Evolutionary conservation across 2,888 invertebrate species (phyloP), one percentile per base, ranked within the genome.

Genomic region (Urechis unicinctus): DNA sequence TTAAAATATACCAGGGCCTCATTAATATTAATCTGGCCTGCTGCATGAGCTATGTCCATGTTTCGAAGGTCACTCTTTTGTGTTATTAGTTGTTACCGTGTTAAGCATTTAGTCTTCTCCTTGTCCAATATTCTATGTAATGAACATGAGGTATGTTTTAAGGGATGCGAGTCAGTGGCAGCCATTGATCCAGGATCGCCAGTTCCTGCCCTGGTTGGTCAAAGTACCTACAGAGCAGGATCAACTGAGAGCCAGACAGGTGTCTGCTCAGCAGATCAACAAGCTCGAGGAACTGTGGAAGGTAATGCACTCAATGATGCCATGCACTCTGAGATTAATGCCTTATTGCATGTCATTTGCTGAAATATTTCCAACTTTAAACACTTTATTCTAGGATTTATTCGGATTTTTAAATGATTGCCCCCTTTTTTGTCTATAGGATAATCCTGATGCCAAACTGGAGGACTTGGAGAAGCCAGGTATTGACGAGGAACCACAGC

Each of bases 281-380:
- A 94, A 95, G 69, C 83, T 99, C 36, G 98, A 99, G 80, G 98
- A 99, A 75, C 79, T 99, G 28, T 99, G 98, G 98, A 93, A 96
- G 69, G 77, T 74, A 51, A 17, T 56, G n/a, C n/a, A 17, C 45
- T 21, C 22, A 13, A 28, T 47, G 25, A 24, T 47, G 17, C 9
- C 41, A n/a, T 13, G 41, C 41, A 36, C 41, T 45, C 21, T 17
- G 21, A 45, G 9, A 45, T 45, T 2, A 9, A 1, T n/a, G 21
- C 13, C 21, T 6, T 30, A 17, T 45, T 21, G 13, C n/a, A n/a
- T n/a, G n/a, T n/a, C n/a, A n/a, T n/a, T n/a, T n/a, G n/a, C n/a
- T n/a, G n/a, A n/a, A n/a, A n/a, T n/a, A n/a, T n/a, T n/a, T n/a
- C n/a, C n/a, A n/a, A n/a, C n/a, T n/a, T n/a, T n/a, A n/a, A n/a